Base-by-base conservation (phyloP, 2,113 vertebrate species). In the Daubentonia madagascariensis region DNA sequence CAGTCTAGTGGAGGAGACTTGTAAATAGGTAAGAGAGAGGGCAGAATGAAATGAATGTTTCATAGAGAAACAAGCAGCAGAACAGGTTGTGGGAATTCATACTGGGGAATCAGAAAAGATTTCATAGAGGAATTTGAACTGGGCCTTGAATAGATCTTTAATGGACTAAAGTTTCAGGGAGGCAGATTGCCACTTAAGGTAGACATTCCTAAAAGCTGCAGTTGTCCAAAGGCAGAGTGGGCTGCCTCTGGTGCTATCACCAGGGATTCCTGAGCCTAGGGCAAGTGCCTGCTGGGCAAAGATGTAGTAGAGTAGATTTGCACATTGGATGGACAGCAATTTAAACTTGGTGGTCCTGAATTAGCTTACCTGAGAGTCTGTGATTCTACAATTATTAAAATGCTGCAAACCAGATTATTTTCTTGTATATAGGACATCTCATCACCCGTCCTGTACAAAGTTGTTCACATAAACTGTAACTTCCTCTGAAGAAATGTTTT, bases 401-500 rank as follows among this genome's bases (percentile, higher is more conserved):
- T 73, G 20, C 61, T n/a, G 1, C 28, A 89, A 81, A 73, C 25
- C 32, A 67, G 35, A 52, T 86, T 37, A 75, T 52, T 92, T 57
- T 59, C 20, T 65, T 85, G 13, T 63, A 85, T 61, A 81, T 72
- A 70, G 84, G n/a, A 65, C 37, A 9, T 90, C 59, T 52, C 35
- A 80, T 94, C 50, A 48, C 20, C 8, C 81, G 25, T 20, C 50
- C 1, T 76, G 76, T 59, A 68, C 37, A 61, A 93, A 80, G 48
- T n/a, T 84, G 28, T 70, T 67, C 23, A 35, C 30, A 72, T 48
- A 87, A 65, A 96, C 72, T 30, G 3, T 93, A 76, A 72, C 79
- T 86, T 96, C 22, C 63, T 70, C 35, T 79, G 68, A 96, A 83
- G n/a, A 75, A 85, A 63, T 76, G 32, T n/a, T 87, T 91, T 91